phyloP scores from a whole-genome alignment of 2,113 vertebrate species.

The Gopherus evgoodei region DNA sequence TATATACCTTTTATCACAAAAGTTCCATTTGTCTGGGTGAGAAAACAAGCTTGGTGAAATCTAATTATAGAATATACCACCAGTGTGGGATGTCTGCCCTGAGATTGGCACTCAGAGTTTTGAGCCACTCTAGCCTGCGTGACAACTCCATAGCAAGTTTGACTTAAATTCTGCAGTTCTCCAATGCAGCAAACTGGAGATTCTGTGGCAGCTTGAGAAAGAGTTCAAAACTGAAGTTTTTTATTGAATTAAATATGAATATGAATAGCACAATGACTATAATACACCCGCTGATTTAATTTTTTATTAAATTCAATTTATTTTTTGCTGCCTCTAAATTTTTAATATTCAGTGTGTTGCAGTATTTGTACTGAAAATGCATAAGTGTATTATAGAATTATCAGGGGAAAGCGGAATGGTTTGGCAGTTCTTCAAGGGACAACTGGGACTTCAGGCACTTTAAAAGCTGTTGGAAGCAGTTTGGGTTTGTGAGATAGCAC shows the following conservation, averaged over 20 bases:
- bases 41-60: background rate
- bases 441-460: background rate
- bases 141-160: background rate
- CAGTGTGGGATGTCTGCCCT: background rate
- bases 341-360: background rate
- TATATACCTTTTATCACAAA: background rate
- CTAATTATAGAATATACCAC: background rate
- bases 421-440: accelerated
- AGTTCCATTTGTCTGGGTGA: background rate
- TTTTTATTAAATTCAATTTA: background rate
- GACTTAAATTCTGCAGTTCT: background rate
- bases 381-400: background rate
- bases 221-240: background rate
- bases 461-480: background rate
- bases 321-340: background rate
- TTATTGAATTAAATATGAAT: background rate
- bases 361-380: background rate
- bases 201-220: background rate
- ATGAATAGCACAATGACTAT: background rate
- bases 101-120: background rate
- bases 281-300: background rate
- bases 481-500: background rate
- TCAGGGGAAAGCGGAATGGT: background rate
- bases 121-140: background rate
- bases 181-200: background rate